Percentiles rank a stretch among this genome's conserved stretches.
Evolutionary conservation across 2,113 vertebrate genomes (phyloP).

Genomic region (Bothrops jararaca): DNA sequence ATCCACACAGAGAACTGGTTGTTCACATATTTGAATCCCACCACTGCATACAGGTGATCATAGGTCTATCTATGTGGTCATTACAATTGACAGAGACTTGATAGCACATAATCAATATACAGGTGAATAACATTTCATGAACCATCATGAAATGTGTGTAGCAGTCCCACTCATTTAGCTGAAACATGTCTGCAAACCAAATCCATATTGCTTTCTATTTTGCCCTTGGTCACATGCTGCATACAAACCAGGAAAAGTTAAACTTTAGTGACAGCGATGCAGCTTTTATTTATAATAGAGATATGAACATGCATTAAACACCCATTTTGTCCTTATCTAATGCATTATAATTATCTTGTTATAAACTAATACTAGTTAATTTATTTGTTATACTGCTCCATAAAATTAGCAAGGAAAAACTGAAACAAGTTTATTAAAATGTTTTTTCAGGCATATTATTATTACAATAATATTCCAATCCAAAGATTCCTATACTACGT

Average conservation of each 20-base stretch:
- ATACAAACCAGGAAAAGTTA: neutral
- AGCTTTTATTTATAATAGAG: neutral
- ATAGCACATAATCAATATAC: neutral
- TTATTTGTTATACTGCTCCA: neutral
- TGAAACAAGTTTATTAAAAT: neutral
- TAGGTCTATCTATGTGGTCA: neutral
- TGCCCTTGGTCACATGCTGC: neutral
- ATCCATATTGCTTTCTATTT: neutral
- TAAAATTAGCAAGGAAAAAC: neutral
- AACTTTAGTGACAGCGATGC: neutral
- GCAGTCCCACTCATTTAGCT: neutral
- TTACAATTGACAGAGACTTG: neutral
- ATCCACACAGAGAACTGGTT: no score
- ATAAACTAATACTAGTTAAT: neutral
- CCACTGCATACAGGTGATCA: neutral
- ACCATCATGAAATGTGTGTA: neutral
- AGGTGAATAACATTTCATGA: neutral
- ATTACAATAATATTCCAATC: neutral
- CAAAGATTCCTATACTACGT: slow-evolving; percentile 1
- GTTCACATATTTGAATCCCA: no score
- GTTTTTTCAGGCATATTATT: neutral
- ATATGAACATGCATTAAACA: neutral
- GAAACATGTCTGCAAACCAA: neutral
- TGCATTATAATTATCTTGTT: neutral
- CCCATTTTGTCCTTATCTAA: neutral